Evolutionary conservation across 2,888 invertebrate genomes (phyloP), one percentile per base, ranked within the genome.

Genomic region (Heliconius erato): DNA sequence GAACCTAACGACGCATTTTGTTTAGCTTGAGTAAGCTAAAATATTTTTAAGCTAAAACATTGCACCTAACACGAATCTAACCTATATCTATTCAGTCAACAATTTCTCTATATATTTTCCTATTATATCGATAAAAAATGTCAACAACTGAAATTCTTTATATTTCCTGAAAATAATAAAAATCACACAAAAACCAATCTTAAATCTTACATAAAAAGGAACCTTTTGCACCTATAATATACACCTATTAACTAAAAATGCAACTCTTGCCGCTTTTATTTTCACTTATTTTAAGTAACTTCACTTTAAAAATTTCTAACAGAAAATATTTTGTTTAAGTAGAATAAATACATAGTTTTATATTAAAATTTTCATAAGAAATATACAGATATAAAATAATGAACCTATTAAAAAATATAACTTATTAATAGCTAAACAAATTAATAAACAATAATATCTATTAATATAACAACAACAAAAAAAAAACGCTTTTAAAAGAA

Each of bases 241-340:
- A 40, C 40, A 71, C 11, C 23, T 40, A 72, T 3, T 72, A 26
- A 12, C 16, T 49, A 49, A 9, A 44, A 72, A 26, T 49, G 9
- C n/a, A 72, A 26, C 44, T 72, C 49, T 72, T 72, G 49, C 44
- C 72, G 72, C 72, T 72, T 44, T 72, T 54, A 44, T 72, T 72
- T 44, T n/a, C 44, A 44, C 26, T 16, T 16, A 44, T n/a, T 23
- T 40, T 23, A n/a, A n/a, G n/a, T n/a, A 72, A 26, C 1, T 44
- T 72, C n/a, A 44, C 26, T 44, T 72, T 16, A 7, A 44, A 44
- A 72, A 23, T 26, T 16, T 26, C 26, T 16, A 26, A 40, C 4
- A 71, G 26, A 44, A 67, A 28, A 65, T 63, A 2, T 14, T 26
- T 0, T 11, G 11, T 40, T 14, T 26, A 65, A 26, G 0, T 67